These are phyloP conservation scores for Nebria ingens DNA, from an alignment of 1,140 invertebrate species.

Conservation along the genomic window DNA sequence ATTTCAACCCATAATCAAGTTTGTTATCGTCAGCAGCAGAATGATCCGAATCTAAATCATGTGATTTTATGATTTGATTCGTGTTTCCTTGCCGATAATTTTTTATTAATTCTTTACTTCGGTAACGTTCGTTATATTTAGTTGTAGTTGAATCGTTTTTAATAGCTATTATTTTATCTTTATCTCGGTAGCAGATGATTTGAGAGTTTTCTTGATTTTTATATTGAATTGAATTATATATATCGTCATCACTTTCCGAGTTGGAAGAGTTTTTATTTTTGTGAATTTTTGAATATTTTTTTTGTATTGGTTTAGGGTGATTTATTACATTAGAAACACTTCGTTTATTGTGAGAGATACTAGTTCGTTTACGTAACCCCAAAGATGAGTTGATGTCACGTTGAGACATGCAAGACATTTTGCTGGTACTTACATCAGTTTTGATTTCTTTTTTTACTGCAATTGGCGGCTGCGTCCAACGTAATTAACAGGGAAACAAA, in stretches of 20 bases:
- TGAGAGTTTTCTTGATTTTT: conserved; percentile 29
- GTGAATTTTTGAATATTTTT: neutral
- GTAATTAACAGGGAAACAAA: neutral
- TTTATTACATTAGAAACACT: neutral
- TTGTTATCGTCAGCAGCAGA: conserved; percentile 25
- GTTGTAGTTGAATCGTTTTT: conserved; percentile 26
- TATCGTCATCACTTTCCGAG: neutral
- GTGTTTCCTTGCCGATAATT: conserved; percentile 28
- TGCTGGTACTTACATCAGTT: conserved; percentile 2
- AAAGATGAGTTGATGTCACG: neutral
- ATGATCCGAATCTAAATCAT: conserved; percentile 23
- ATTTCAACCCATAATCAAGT: conserved; percentile 24
- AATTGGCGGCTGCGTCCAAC: neutral
- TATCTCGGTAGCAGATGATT: conserved; percentile 29
- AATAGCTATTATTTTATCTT: conserved; percentile 24
- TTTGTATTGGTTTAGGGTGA: neutral
- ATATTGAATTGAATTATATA: conserved; percentile 18
- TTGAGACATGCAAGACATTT: neutral
- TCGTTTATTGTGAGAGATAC: neutral
- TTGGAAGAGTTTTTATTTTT: neutral
- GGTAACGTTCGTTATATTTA: conserved; percentile 26
- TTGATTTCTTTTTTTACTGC: neutral
- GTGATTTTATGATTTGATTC: conserved; percentile 16
- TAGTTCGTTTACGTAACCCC: neutral
- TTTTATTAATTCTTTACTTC: conserved; percentile 25